Evolutionary conservation across 1,140 invertebrate species (phyloP).

Genomic region (Ylistrum balloti): DNA sequence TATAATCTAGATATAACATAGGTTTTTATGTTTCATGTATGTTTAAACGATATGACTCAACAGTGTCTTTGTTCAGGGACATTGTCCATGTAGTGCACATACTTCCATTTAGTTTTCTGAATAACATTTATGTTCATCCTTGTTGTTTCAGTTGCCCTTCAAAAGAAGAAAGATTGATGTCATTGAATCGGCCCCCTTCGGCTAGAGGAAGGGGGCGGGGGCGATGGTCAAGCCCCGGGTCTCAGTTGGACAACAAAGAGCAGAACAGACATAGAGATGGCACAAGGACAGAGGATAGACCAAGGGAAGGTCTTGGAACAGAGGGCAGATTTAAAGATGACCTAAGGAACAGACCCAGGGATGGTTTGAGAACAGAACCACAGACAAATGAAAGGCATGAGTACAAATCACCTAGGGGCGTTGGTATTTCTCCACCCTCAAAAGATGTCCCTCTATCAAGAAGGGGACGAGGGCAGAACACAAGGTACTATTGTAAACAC

Average conservation of each 20-base stretch:
- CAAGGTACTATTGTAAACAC: background rate
- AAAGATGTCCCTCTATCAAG: background rate
- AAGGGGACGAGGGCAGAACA: background rate
- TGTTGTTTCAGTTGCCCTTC: background rate
- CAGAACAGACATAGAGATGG: constrained; percentile 39
- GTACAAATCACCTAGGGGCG: background rate
- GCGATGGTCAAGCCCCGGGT: constrained; percentile 44
- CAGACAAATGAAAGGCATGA: background rate
- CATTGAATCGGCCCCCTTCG: constrained; percentile 49
- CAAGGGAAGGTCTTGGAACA: background rate
- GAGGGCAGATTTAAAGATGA: constrained; percentile 48
- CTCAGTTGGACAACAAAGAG: constrained; percentile 41
- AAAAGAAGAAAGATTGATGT: constrained; percentile 62
- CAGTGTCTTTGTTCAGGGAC: no score
- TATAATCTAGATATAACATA: no score
- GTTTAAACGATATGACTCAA: no score
- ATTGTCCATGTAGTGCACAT: no score
- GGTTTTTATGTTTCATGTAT: no score
- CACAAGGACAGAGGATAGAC: background rate
- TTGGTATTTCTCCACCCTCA: background rate
- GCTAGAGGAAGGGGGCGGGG: constrained; percentile 66
- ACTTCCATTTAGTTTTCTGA: no score
- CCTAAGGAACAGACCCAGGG: constrained; percentile 47
- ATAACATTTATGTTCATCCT: background rate
- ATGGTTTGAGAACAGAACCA: background rate